A percentile compares a stretch with the other conserved stretches of the same genome.
Evolutionary conservation across 92 coral and sea anemone species (phyloP).

Genomic region (Desmophyllum pertusum): DNA sequence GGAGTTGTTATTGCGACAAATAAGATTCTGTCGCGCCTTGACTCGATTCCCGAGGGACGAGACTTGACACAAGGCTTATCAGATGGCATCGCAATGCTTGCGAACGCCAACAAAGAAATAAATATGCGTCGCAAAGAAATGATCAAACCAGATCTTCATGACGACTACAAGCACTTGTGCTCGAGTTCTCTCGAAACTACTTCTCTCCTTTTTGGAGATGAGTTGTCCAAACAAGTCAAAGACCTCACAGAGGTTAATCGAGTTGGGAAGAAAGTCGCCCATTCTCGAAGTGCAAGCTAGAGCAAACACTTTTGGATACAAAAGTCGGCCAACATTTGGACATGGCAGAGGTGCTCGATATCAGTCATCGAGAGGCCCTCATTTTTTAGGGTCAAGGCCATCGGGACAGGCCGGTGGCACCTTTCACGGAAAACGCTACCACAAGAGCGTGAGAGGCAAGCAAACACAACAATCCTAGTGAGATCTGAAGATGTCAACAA

Average conservation of each 20-base stretch:
- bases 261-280: background rate
- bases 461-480: background rate
- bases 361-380: background rate
- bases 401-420: constrained; percentile 8
- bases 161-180: constrained; percentile 48
- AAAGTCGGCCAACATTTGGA: background rate
- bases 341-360: background rate
- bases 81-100: constrained; percentile 43
- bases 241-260: constrained; percentile 21
- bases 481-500: background rate
- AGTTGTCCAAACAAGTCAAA: background rate
- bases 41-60: constrained; percentile 20
- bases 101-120: constrained; percentile 43
- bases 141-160: constrained; percentile 48
- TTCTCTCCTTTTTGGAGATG: constrained; percentile 30
- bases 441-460: background rate
- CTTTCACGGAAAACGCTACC: background rate
- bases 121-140: constrained; percentile 38
- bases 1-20: constrained; percentile 21
- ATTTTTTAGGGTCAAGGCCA: constrained; percentile 16
- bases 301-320: background rate
- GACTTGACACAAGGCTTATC: constrained; percentile 34
- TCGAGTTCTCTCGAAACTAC: constrained; percentile 18
- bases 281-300: background rate
- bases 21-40: constrained; percentile 22